Percentiles rank a stretch among this genome's conserved stretches.
Evolutionary conservation across 2,113 vertebrate species (phyloP).

Genomic region (Cheirogaleus medius): DNA sequence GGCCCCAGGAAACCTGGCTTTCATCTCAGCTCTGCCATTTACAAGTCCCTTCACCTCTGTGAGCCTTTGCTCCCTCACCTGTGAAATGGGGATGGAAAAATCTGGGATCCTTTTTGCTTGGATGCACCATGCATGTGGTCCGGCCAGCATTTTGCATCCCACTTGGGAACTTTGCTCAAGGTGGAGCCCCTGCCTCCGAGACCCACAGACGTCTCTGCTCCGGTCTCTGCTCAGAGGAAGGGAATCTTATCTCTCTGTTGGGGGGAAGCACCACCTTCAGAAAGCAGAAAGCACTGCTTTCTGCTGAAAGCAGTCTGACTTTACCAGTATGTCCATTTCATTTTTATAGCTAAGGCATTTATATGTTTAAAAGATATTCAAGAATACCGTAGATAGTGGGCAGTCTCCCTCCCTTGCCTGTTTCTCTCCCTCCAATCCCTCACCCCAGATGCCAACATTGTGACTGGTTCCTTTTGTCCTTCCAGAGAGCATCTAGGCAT

Average conservation of each 20-base stretch:
- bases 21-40: neutral
- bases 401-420: neutral
- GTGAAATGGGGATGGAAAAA: neutral
- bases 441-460: neutral
- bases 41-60: neutral
- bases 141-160: too few relatives aligned
- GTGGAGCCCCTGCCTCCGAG: rapidly evolving
- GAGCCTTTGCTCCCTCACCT: neutral
- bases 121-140: neutral
- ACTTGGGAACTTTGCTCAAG: rapidly evolving
- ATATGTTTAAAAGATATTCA: neutral
- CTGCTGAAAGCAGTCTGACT: neutral
- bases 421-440: neutral
- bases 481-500: neutral
- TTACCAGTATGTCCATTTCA: neutral
- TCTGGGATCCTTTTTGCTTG: too few relatives aligned
- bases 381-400: neutral
- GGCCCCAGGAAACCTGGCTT: neutral
- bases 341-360: neutral
- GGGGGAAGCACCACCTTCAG: neutral
- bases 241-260: neutral
- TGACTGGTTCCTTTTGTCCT: neutral
- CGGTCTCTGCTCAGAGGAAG: neutral
- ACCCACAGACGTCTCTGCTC: too few relatives aligned
- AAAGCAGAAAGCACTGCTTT: too few relatives aligned